phyloP scores from a whole-genome alignment of 2,113 vertebrate species.

The Semnopithecus entellus region DNA sequence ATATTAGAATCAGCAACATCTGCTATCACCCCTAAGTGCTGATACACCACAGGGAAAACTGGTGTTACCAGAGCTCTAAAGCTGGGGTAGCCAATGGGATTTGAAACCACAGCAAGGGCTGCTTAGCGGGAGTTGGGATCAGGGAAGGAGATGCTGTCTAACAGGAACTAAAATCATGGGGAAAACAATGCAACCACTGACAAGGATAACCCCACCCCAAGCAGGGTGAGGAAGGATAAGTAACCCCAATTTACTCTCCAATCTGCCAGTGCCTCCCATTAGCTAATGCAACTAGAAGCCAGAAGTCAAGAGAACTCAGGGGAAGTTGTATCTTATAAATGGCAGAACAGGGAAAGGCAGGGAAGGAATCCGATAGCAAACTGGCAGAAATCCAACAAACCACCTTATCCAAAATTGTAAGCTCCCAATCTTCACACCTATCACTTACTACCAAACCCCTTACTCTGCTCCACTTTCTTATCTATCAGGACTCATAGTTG shows the following conservation, averaged over 20 bases:
- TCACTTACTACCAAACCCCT: background rate
- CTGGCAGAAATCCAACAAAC: background rate
- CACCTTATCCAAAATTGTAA: background rate
- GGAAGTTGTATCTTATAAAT: background rate
- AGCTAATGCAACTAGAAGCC: background rate
- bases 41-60: background rate
- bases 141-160: background rate
- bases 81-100: background rate
- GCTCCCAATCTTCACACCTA: background rate
- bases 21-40: background rate
- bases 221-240: background rate
- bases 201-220: background rate
- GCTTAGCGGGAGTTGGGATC: background rate
- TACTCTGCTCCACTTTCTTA: background rate
- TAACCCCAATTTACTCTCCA: background rate
- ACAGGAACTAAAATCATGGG: background rate
- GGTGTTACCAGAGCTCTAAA: background rate
- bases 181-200: background rate
- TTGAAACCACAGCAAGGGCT: background rate
- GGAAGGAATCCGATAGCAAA: background rate
- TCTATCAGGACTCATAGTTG: background rate
- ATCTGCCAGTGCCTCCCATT: background rate
- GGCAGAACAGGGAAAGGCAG: background rate
- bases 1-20: constrained; percentile 8
- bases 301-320: background rate